Conservation (phyloP, 2,113 vertebrate genomes). For the Oryzias melastigma region DNA sequence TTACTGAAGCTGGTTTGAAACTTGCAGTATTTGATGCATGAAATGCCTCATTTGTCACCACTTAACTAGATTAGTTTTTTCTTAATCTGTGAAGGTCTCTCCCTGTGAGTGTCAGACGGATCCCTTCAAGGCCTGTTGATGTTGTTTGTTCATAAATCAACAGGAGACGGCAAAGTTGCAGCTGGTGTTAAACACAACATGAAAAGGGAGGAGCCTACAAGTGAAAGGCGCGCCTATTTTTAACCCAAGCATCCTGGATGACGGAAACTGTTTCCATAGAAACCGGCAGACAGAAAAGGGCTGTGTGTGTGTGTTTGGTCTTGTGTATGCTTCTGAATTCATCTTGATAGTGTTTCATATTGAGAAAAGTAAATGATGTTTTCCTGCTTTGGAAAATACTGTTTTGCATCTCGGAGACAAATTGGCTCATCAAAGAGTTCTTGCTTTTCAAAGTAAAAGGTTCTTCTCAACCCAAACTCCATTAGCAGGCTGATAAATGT, state of each 20-base stretch:
- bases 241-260: constrained; percentile 72
- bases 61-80: no score
- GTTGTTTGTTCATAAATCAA: no score
- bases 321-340: constrained; percentile 7
- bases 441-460: neutral
- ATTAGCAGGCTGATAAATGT: no score
- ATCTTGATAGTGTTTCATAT: neutral
- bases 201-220: constrained; percentile 44
- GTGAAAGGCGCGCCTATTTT: constrained; percentile 67
- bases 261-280: constrained; percentile 72
- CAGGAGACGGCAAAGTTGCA: constrained; percentile 4
- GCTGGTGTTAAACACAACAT: constrained; percentile 23
- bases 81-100: no score
- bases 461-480: no score
- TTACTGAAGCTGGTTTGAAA: no score
- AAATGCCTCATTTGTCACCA: no score
- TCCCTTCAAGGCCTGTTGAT: no score
- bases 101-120: no score
- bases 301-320: neutral
- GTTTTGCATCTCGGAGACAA: neutral
- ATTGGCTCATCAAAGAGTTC: neutral
- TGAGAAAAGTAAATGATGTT: no score
- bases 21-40: no score
- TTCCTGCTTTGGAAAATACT: neutral
- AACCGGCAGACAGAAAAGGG: constrained; percentile 50